A percentile compares a stretch with the other conserved stretches of the same genome.
phyloP scores from a whole-genome alignment of 2,888 invertebrate genomes.

The Cordylochernes scorpioides region DNA sequence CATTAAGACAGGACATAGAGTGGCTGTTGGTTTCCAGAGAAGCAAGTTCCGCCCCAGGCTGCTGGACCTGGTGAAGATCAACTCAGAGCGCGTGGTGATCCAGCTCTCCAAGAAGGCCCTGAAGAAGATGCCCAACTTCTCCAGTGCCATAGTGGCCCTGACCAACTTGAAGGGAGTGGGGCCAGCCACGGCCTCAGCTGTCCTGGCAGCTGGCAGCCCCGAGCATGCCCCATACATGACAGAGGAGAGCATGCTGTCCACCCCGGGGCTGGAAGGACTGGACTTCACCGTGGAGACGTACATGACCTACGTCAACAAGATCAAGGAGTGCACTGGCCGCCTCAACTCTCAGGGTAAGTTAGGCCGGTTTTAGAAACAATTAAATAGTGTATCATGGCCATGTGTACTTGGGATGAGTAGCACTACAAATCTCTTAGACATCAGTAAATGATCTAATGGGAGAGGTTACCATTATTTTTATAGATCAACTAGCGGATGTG shows the following conservation, averaged over 20 bases:
- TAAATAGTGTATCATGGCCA: no score
- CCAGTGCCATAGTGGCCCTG: constrained; percentile 66
- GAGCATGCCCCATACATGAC: constrained; percentile 87
- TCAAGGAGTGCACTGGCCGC: constrained; percentile 52
- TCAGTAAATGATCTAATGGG: no score
- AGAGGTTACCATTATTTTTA: no score
- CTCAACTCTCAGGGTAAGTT: constrained; percentile 34
- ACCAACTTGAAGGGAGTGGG: constrained; percentile 83
- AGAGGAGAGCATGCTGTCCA: constrained; percentile 83
- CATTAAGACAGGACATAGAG: no score
- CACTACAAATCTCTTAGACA: no score
- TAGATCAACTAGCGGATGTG: no score
- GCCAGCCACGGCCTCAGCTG: constrained; percentile 72
- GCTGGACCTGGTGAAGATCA: constrained; percentile 75
- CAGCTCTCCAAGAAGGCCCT: constrained; percentile 78
- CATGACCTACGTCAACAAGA: constrained; percentile 73
- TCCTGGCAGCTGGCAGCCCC: constrained; percentile 67
- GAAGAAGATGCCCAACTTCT: constrained; percentile 51
- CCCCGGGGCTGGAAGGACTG: constrained; percentile 81
- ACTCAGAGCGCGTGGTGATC: constrained; percentile 72
- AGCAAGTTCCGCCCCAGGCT: constrained; percentile 79
- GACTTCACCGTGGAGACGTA: constrained; percentile 89
- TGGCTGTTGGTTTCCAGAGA: constrained; percentile 32
- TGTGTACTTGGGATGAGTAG: no score
- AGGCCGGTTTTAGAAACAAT: no score